phyloP scores from a whole-genome alignment of 1,140 invertebrate genomes.

The Aethina tumida region DNA sequence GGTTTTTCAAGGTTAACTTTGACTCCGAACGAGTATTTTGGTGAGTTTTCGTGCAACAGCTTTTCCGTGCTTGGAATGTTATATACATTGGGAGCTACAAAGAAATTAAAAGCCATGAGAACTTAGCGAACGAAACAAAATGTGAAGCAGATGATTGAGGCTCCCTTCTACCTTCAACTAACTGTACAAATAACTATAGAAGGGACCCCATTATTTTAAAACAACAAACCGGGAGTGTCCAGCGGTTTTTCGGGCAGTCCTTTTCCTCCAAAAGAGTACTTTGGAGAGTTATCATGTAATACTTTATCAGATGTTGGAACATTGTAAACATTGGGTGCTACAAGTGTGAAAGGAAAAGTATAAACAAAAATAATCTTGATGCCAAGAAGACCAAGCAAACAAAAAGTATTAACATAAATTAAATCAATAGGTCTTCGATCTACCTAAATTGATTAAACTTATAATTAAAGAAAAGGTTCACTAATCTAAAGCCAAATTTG shows the following conservation, averaged over 20 bases:
- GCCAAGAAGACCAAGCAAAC: no score
- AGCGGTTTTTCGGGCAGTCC: slow-evolving; percentile 39
- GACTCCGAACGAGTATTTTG: slow-evolving; percentile 57
- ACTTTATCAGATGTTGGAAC: slow-evolving; percentile 41
- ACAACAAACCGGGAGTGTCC: slow-evolving; percentile 40
- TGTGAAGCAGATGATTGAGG: slow-evolving; percentile 40
- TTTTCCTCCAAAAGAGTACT: slow-evolving; percentile 60
- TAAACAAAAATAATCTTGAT: neutral
- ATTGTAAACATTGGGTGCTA: slow-evolving; percentile 20
- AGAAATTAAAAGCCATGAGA: slow-evolving; percentile 37
- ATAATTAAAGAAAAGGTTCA: neutral
- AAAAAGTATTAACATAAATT: slow-evolving; percentile 18
- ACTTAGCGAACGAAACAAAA: neutral
- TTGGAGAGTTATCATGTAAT: slow-evolving; percentile 47
- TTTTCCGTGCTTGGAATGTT: slow-evolving; percentile 57
- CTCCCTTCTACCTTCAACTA: slow-evolving; percentile 35
- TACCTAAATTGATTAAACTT: no score
- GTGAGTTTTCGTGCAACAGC: slow-evolving; percentile 47
- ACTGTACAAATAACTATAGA: slow-evolving; percentile 39
- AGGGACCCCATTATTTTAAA: slow-evolving; percentile 23
- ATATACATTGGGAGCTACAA: slow-evolving; percentile 57
- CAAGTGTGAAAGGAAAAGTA: slow-evolving; percentile 15
- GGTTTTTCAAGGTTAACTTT: slow-evolving; percentile 43
- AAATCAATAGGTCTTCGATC: neutral
- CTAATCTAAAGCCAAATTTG: neutral